Percentiles rank a stretch among this genome's conserved stretches.
Evolutionary conservation across 2,888 invertebrate species (phyloP).

Genomic region (Nomada lathburiana): DNA sequence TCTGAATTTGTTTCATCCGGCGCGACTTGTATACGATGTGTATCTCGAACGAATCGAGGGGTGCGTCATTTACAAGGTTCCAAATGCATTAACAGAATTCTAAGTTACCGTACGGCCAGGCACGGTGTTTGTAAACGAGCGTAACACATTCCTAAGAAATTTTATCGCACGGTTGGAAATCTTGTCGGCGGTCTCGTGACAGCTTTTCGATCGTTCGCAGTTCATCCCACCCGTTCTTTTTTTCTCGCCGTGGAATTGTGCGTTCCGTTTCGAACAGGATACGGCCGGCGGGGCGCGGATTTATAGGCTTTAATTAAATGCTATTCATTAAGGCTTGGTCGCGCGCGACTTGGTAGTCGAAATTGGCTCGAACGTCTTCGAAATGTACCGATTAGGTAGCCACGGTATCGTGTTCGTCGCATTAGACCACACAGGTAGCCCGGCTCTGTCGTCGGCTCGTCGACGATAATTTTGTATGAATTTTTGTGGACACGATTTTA

Average conservation of each 20-base stretch:
- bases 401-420: conserved; percentile 41
- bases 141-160: conserved; percentile 61
- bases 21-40: not conserved
- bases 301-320: conserved; percentile 74
- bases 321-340: conserved; percentile 70
- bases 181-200: conserved; percentile 49
- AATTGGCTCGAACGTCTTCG: conserved; percentile 63
- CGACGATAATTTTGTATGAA: conserved; percentile 18
- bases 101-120: conserved; percentile 15
- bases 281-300: conserved; percentile 43
- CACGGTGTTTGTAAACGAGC: conserved; percentile 40
- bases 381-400: conserved; percentile 68
- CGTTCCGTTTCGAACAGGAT: conserved; percentile 36
- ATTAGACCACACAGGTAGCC: conserved; percentile 71
- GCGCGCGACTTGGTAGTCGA: conserved; percentile 59
- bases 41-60: conserved; percentile 20
- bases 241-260: conserved; percentile 30
- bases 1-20: not conserved
- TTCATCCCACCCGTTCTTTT: conserved; percentile 26
- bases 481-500: conserved; percentile 35
- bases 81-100: conserved; percentile 21
- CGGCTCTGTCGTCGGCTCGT: conserved; percentile 20
- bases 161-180: conserved; percentile 59
- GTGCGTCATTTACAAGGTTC: conserved; percentile 27
- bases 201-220: conserved; percentile 50